Conservation (phyloP, 2,113 vertebrate genomes). For the Casuarius casuarius region DNA sequence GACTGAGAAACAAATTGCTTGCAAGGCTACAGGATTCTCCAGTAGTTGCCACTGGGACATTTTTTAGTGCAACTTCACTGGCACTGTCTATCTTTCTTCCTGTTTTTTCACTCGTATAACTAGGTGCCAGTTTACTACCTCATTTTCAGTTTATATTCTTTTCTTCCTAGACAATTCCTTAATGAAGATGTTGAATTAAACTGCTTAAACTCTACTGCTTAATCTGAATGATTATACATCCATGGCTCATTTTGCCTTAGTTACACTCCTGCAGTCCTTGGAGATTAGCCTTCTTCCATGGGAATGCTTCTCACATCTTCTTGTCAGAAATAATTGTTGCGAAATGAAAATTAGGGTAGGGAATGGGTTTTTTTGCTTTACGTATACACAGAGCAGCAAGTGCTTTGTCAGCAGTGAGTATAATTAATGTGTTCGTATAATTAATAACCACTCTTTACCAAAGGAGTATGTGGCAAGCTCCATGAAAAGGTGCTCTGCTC, state of each 20-base stretch:
- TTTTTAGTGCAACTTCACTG: neutral
- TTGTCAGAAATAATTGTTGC: constrained; percentile 26
- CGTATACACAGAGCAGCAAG: neutral
- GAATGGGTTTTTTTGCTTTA: neutral
- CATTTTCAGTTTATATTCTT: constrained; percentile 9
- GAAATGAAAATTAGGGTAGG: neutral
- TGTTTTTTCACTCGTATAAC: neutral
- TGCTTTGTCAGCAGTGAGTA: neutral
- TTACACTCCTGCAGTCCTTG: neutral
- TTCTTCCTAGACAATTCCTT: constrained; percentile 16
- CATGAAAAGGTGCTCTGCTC: neutral
- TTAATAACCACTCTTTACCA: neutral
- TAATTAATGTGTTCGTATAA: neutral
- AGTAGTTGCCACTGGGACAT: neutral
- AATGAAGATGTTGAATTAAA: constrained; percentile 49
- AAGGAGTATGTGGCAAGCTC: neutral
- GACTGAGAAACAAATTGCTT: neutral
- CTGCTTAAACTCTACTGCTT: neutral
- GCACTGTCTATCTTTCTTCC: neutral
- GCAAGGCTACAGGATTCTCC: neutral
- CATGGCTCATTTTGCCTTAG: neutral
- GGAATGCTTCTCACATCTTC: neutral
- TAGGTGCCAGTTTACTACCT: constrained; percentile 5
- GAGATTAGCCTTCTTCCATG: constrained; percentile 5
- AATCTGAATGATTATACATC: constrained; percentile 24